Evolutionary conservation across 2,113 vertebrate species (phyloP), one percentile per base, ranked within the genome.

Genomic region (Jaculus jaculus): DNA sequence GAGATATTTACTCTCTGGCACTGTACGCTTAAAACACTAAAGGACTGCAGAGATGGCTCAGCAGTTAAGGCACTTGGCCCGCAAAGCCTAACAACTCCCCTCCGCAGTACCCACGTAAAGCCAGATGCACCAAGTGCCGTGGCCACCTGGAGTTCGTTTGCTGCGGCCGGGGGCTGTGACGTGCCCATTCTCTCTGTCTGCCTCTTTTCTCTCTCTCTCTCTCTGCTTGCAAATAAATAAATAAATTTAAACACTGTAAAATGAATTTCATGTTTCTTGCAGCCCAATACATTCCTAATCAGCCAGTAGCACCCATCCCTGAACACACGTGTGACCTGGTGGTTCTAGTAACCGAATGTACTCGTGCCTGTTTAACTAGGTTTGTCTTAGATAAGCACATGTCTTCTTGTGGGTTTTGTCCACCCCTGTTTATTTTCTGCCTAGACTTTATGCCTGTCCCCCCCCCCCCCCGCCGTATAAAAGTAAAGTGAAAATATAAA

Each of bases 191-290:
- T 54, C 11, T 54, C 54, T 54, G 10, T 54, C 54, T 54, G 6
- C 13, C 54, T 54, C 12, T 51, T 12, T 51, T 51, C 51, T 12
- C 51, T 51, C 51, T 54, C 10, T 12, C 6, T 54, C 54, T 54
- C 54, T 54, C 54, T 54, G 54, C 54, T 54, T 54, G 54, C 54
- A 54, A 54, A 54, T 12, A 54, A 12, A 54, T 54, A 54, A 54
- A 54, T 54, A 54, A 54, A 54, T 90, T 73, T 79, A 92, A 94
- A 72, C 47, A 74, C 16, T 23, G 28, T 34, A 23, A 61, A 61
- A 7, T 90, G 23, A 80, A 61, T 54, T 91, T 91, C 90, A 20
- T 71, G 39, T 87, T 90, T 65, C 82, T 85, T 91, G 78, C 47
- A 71, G 47, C 65, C 66, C 34, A 69, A 61, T 32, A 82, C 39